Percentiles rank a stretch among this genome's conserved stretches.
Evolutionary conservation across 64 coral and sea anemone genomes (phyloP).

Genomic region (Montipora capricornis): DNA sequence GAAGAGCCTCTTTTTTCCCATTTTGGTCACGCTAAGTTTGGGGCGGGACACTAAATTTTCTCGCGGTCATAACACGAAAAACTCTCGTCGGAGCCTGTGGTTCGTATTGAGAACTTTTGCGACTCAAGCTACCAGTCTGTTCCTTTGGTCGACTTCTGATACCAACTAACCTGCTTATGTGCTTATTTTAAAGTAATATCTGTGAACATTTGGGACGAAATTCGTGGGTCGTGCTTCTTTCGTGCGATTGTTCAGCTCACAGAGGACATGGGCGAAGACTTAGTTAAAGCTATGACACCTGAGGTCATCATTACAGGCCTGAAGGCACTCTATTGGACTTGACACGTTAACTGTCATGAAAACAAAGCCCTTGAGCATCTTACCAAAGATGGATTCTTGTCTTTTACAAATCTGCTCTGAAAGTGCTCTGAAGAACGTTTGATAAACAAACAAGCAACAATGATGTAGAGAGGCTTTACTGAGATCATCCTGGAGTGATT

Average conservation of each 20-base stretch:
- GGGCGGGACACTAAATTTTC: too few relatives aligned
- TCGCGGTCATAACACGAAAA: too few relatives aligned
- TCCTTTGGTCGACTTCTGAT: too few relatives aligned
- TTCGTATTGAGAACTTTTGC: too few relatives aligned
- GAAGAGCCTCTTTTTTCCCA: too few relatives aligned
- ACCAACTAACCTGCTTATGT: not conserved
- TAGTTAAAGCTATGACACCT: conserved; percentile 9
- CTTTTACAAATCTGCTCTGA: not conserved
- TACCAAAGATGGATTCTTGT: not conserved
- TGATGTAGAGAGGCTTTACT: not conserved
- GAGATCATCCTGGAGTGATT: not conserved
- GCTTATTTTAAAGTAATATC: not conserved
- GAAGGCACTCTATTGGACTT: not conserved
- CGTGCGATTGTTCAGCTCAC: not conserved
- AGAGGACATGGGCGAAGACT: not conserved
- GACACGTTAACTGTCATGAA: not conserved
- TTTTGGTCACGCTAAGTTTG: too few relatives aligned
- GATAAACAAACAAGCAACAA: not conserved
- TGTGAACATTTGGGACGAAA: not conserved
- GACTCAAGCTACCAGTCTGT: not conserved
- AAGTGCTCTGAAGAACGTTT: not conserved
- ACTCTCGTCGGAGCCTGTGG: too few relatives aligned
- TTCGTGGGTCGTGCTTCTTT: not conserved
- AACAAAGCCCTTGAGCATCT: not conserved
- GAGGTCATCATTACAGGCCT: not conserved